phyloP scores from a whole-genome alignment of 2,113 vertebrate species.

The Rostratula benghalensis region DNA sequence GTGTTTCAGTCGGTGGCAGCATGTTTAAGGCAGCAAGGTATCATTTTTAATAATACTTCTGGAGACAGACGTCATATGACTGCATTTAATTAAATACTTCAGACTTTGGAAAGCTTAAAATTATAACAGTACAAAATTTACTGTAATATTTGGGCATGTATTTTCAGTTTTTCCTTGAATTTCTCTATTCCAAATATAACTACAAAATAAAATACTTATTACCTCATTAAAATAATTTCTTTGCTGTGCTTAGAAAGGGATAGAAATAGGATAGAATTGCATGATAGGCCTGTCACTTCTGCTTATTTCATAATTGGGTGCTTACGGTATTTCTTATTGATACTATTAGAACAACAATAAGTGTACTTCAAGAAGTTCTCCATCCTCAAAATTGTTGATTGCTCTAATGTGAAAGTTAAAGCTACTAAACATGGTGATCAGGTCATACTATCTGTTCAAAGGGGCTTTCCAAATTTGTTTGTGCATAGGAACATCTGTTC shows the following conservation, averaged over 20 bases:
- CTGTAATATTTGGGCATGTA: neutral
- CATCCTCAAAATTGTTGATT: neutral
- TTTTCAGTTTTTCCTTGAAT: neutral
- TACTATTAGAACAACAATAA: neutral
- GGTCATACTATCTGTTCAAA: neutral
- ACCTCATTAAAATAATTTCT: neutral
- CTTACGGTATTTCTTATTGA: neutral
- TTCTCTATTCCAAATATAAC: neutral
- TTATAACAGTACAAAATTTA: neutral
- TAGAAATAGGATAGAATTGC: neutral
- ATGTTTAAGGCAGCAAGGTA: neutral
- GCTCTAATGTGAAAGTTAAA: neutral
- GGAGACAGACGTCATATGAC: neutral
- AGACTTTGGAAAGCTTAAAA: neutral
- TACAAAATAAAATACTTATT: neutral
- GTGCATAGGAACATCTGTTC: neutral
- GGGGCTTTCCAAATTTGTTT: neutral
- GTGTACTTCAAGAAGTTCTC: neutral
- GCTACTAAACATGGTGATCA: neutral
- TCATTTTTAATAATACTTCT: neutral
- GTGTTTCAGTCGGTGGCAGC: accelerated
- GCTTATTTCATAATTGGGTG: neutral
- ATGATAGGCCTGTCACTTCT: neutral
- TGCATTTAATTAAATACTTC: neutral
- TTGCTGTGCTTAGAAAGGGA: neutral